These are phyloP conservation scores for Notarius lentiginosus DNA, from an alignment of 2,113 vertebrate genomes.

Conservation along the genomic window DNA sequence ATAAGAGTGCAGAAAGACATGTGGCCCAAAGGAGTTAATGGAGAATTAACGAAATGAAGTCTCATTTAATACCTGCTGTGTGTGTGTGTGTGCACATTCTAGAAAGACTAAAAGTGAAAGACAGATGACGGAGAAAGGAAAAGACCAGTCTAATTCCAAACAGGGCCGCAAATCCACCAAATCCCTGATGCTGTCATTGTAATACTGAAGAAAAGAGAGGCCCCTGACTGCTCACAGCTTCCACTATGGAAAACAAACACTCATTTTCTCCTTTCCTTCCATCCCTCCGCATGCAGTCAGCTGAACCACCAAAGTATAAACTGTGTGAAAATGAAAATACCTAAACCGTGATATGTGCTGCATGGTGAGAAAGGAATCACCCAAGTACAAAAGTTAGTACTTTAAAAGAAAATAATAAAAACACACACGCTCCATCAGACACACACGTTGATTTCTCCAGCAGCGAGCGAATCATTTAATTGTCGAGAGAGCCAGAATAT, in stretches of 20 bases:
- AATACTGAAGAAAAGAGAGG: slow-evolving; percentile 43
- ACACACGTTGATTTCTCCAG: not conserved
- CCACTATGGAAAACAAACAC: slow-evolving; percentile 56
- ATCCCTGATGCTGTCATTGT: slow-evolving; percentile 54
- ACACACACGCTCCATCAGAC: not conserved
- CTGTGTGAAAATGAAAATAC: slow-evolving; percentile 21
- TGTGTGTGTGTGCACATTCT: not conserved
- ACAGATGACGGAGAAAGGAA: slow-evolving; percentile 13
- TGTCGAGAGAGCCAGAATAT: not conserved
- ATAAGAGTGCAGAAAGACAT: slow-evolving; percentile 53
- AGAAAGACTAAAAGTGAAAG: not conserved
- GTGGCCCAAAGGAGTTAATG: slow-evolving; percentile 65
- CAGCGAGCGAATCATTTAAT: not conserved
- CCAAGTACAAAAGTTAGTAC: not conserved
- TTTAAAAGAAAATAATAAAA: not conserved
- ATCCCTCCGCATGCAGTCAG: slow-evolving; percentile 34
- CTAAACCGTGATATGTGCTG: not conserved
- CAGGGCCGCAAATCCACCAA: slow-evolving; percentile 58
- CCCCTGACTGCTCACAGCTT: slow-evolving; percentile 39
- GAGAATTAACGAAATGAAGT: slow-evolving; percentile 61
- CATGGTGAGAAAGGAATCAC: not conserved
- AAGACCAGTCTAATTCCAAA: slow-evolving; percentile 32
- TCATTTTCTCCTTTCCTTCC: slow-evolving; percentile 43
- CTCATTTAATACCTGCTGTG: slow-evolving; percentile 58
- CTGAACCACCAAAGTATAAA: slow-evolving; percentile 33